A percentile compares a stretch with the other conserved stretches of the same genome.
These are phyloP conservation scores for Acrocera orbiculus DNA, from an alignment of 2,888 invertebrate species.

Conservation along the genomic window DNA sequence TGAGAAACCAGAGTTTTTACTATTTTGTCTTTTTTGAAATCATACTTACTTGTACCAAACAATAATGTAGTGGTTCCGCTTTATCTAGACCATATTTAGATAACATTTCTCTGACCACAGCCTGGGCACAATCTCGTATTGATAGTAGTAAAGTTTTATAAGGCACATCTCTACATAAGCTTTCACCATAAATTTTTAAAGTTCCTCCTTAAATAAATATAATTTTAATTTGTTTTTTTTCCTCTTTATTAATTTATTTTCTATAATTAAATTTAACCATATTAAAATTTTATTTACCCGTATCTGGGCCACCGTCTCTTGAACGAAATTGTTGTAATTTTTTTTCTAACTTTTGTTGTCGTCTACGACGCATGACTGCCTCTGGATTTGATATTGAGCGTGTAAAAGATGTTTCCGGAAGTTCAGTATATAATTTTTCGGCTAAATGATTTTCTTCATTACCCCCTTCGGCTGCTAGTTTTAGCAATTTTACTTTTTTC, in stretches of 20 bases:
- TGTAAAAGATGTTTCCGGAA: slow-evolving; percentile 97
- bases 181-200: slow-evolving; percentile 89
- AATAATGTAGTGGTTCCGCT: slow-evolving; percentile 79
- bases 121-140: slow-evolving; percentile 78
- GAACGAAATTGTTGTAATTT: slow-evolving; percentile 91
- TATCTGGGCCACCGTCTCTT: slow-evolving; percentile 88
- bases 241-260: too few relatives aligned
- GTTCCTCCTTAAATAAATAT: slow-evolving; percentile 46
- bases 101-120: slow-evolving; percentile 89
- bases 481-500: slow-evolving; percentile 76
- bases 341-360: slow-evolving; percentile 92
- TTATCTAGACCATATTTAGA: slow-evolving; percentile 90
- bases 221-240: not conserved
- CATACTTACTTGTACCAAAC: slow-evolving; percentile 80
- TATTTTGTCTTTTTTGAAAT: too few relatives aligned
- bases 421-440: slow-evolving; percentile 84
- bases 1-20: too few relatives aligned
- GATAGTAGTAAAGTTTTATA: slow-evolving; percentile 94
- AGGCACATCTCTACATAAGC: slow-evolving; percentile 88
- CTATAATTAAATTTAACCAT: slow-evolving; percentile 2
- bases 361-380: slow-evolving; percentile 91
- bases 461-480: slow-evolving; percentile 35
- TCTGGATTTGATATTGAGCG: slow-evolving; percentile 99
- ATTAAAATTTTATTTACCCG: slow-evolving; percentile 34
- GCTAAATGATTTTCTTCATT: slow-evolving; percentile 61